Evolutionary conservation across 2,113 vertebrate genomes (phyloP).

Genomic region (Neolamprologus brichardi): DNA sequence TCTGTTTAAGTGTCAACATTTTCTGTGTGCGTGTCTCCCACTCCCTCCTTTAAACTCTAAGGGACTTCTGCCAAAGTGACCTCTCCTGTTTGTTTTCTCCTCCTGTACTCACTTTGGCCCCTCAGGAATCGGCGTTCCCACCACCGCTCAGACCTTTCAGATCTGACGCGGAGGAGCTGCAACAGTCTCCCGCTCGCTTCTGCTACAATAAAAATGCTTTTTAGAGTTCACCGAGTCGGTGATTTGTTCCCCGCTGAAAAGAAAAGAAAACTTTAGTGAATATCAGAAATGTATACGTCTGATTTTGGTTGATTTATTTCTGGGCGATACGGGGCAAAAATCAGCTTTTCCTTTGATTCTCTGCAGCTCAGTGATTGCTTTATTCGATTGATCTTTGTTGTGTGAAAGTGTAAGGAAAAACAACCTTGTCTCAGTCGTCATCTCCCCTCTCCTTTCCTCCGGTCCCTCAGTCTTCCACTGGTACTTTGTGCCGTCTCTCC

Average conservation of each 20-base stretch:
- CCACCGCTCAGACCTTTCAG: not conserved
- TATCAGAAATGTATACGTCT: not conserved
- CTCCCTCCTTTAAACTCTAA: not conserved
- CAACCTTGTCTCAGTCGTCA: not conserved
- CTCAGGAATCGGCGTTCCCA: slow-evolving; percentile 54
- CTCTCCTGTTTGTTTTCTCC: not conserved
- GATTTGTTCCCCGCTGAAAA: not conserved
- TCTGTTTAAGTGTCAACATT: slow-evolving; percentile 41
- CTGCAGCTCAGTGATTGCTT: not conserved
- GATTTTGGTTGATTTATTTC: not conserved
- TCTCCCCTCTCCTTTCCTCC: not conserved
- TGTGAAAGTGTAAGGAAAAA: not conserved
- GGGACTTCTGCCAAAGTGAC: slow-evolving; percentile 62
- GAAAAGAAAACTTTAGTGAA: not conserved
- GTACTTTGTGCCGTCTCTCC: slow-evolving; percentile 1
- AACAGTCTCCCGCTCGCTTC: not conserved
- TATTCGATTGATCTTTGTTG: not conserved
- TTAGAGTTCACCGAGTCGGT: not conserved
- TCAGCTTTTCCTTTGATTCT: not conserved
- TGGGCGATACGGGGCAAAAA: not conserved
- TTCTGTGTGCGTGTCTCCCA: slow-evolving; percentile 7
- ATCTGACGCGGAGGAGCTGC: not conserved
- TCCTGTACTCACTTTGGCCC: slow-evolving; percentile 49
- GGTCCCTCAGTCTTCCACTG: slow-evolving; percentile 34
- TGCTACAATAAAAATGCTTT: not conserved